Evolutionary conservation across 1,140 invertebrate species (phyloP).

Genomic region (Drosophila ercepeae): DNA sequence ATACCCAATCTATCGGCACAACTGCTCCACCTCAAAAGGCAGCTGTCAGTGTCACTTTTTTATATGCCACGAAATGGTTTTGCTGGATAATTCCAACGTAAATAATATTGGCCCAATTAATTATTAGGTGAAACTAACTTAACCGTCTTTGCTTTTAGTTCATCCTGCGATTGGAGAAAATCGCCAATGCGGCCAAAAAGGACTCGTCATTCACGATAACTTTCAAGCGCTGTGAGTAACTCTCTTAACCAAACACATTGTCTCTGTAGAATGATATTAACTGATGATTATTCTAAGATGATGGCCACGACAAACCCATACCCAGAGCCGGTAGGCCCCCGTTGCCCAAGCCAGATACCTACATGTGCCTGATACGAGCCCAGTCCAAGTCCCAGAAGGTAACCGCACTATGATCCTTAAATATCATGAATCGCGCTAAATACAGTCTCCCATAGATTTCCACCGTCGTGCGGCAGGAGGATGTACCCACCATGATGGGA

Average conservation of each 20-base stretch:
- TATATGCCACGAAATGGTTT: constrained; percentile 85
- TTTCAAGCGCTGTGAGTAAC: constrained; percentile 88
- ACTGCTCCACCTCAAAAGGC: not conserved
- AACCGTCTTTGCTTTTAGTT: constrained; percentile 85
- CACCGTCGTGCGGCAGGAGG: constrained; percentile 91
- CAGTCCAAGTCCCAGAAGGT: constrained; percentile 89
- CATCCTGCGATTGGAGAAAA: constrained; percentile 86
- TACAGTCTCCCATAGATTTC: constrained; percentile 85
- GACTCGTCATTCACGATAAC: constrained; percentile 88
- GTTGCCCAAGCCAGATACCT: constrained; percentile 87
- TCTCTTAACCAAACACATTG: not conserved
- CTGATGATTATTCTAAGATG: constrained; percentile 85
- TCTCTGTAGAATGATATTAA: constrained; percentile 7
- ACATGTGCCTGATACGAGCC: constrained; percentile 90
- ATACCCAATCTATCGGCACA: not conserved
- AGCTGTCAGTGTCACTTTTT: constrained; percentile 50
- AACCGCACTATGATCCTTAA: not conserved
- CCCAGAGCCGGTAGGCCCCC: constrained; percentile 86
- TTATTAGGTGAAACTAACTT: constrained; percentile 55
- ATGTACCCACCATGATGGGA: constrained; percentile 93
- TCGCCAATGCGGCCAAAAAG: constrained; percentile 87
- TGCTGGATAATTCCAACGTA: constrained; percentile 86
- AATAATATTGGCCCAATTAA: constrained; percentile 29
- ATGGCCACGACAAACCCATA: constrained; percentile 89
- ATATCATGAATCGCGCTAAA: too few species aligned